Base-by-base conservation (phyloP, 1,140 invertebrate genomes). In the Ooceraea biroi region DNA sequence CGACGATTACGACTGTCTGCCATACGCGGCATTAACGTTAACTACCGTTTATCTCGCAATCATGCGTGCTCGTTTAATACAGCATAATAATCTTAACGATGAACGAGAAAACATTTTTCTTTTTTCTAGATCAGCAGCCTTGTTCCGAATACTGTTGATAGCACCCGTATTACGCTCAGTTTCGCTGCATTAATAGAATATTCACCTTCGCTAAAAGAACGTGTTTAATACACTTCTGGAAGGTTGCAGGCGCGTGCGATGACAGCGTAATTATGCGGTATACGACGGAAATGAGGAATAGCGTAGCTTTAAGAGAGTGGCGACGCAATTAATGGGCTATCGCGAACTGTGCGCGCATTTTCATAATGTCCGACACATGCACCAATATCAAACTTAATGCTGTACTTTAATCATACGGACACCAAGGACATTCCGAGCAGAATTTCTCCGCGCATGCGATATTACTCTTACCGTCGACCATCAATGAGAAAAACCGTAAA, bases 321-420 rank as follows among this genome's bases (percentile, higher is more conserved):
- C 63, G 36, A 68, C 36, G 36, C 63, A 27, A 78, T 78, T 78
- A 69, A 78, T 78, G 63, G 17, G 2, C 11, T 55, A 44, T 44
- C 48, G 61, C 48, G 36, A 1, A 22, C 36, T 12, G 48, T 17
- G 76, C 48, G 50, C 55, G 50, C 30, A 57, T 78, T 69, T 78
- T 69, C 50, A 78, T 69, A 69, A 69, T 57, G 36, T 27, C 50
- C 63, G n/a, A 83, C 58, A 76, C 44, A 65, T 63, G 46, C 46
- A 46, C 25, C 72, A n/a, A 74, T 83, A 55, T 83, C 80, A 55
- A 63, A 77, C 41, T 83, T 83, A 83, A 83, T 83, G 58, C 44
- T 36, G 17, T 55, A 27, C 14, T 17, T 83, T 83, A 83, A 83
- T 83, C 80, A 83, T 61, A 55, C 58, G 1, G 46, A 65, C 72